Evolutionary conservation across 2,113 vertebrate genomes (phyloP).

Genomic region (Orycteropus afer): DNA sequence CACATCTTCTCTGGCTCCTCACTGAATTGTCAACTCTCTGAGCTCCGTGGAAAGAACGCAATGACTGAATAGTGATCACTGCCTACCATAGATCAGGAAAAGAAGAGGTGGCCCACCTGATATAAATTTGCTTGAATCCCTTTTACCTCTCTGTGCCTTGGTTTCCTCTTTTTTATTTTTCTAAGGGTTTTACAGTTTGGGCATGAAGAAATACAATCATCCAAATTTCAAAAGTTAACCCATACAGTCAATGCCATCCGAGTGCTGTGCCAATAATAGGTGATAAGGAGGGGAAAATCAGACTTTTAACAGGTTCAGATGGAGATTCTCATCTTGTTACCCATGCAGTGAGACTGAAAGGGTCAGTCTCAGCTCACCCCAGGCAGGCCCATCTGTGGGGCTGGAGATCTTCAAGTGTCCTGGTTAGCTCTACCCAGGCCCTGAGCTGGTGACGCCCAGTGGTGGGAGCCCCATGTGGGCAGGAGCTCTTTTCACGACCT

Average conservation of each 20-base stretch:
- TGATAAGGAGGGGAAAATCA: not conserved
- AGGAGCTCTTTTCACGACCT: not conserved
- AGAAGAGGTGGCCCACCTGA: not conserved
- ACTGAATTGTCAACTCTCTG: not conserved
- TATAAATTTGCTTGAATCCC: not conserved
- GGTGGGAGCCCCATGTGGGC: not conserved
- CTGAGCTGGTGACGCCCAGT: not conserved
- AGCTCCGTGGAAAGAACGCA: not conserved
- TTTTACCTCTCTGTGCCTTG: not conserved
- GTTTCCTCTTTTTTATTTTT: not conserved
- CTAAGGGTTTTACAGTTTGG: not conserved
- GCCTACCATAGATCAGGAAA: not conserved
- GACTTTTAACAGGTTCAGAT: not conserved
- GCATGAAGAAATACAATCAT: not conserved
- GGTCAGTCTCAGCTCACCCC: not conserved
- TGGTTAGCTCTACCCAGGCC: not conserved
- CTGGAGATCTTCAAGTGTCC: not conserved
- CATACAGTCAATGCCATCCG: not conserved
- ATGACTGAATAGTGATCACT: fast-evolving
- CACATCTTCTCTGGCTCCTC: not conserved
- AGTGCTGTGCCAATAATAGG: not conserved
- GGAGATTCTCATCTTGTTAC: not conserved
- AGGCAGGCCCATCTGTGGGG: not conserved
- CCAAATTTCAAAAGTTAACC: not conserved
- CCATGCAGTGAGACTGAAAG: not conserved